Conservation (phyloP, 2,797 vertebrate genomes). For the Semaprochilodus insignis region DNA sequence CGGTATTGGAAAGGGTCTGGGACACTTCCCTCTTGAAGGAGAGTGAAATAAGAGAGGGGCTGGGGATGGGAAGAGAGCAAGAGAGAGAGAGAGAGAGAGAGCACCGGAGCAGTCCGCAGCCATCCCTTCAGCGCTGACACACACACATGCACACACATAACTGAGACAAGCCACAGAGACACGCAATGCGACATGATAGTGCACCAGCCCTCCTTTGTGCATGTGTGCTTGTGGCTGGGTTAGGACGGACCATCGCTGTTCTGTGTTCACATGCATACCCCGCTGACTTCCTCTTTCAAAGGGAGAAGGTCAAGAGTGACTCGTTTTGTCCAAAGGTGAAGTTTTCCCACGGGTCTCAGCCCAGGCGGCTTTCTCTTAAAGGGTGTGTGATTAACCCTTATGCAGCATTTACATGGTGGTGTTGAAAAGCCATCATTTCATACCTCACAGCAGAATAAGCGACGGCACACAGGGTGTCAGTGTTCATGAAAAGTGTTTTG, state of each 20-base stretch:
- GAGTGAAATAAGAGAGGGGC: constrained; percentile 38
- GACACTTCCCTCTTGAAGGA: constrained; percentile 62
- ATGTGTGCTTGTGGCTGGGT: not conserved
- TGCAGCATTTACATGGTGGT: not conserved
- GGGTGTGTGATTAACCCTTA: not conserved
- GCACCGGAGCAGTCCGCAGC: constrained; percentile 11
- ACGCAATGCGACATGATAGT: constrained; percentile 49
- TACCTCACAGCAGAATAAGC: no score
- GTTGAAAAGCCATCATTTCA: not conserved
- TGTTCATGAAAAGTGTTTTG: no score
- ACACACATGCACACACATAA: constrained; percentile 37
- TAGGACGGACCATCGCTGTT: not conserved
- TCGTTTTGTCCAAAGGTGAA: constrained; percentile 52
- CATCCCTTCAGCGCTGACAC: constrained; percentile 56
- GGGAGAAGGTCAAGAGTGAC: constrained; percentile 63
- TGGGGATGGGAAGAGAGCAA: constrained; percentile 11
- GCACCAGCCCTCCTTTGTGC: constrained; percentile 6
- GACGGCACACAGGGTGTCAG: no score
- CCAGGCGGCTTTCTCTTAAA: constrained; percentile 48
- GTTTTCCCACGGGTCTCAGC: constrained; percentile 71
- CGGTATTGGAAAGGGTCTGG: constrained; percentile 54
- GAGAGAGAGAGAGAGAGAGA: constrained; percentile 1
- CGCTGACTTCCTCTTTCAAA: constrained; percentile 7
- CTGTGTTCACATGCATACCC: not conserved
- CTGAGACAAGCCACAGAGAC: constrained; percentile 59